phyloP scores from a whole-genome alignment of 2,113 vertebrate genomes.

The Agelaius tricolor region DNA sequence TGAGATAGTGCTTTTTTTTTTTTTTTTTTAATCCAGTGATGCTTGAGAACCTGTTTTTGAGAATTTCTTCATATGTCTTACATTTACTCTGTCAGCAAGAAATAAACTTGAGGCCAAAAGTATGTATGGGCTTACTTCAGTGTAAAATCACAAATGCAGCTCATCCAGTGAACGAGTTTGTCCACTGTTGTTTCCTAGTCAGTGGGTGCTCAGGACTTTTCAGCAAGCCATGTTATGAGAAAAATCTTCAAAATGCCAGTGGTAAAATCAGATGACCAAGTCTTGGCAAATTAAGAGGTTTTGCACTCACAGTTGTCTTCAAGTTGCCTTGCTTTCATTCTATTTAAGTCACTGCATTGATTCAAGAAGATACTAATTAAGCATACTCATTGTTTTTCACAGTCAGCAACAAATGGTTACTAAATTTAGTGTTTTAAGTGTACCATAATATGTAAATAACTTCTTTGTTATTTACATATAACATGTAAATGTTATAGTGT shows the following conservation, averaged over 20 bases:
- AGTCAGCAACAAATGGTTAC: background rate
- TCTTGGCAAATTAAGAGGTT: background rate
- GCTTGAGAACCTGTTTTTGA: background rate
- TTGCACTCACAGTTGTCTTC: background rate
- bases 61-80: background rate
- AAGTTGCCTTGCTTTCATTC: background rate
- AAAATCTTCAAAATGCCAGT: background rate
- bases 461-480: background rate
- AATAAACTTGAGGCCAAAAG: background rate
- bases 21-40: background rate
- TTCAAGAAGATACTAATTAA: background rate
- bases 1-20: background rate
- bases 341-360: background rate
- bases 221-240: background rate
- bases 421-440: background rate
- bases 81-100: background rate
- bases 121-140: background rate
- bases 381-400: background rate
- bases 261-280: background rate
- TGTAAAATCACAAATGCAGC: background rate
- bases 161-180: background rate
- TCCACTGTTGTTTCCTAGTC: background rate
- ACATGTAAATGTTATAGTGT: background rate
- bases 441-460: background rate
- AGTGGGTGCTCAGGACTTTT: background rate